Percentiles rank a stretch among this genome's conserved stretches.
Conservation (phyloP, 2,888 invertebrate genomes). For the Meloe dianella region DNA sequence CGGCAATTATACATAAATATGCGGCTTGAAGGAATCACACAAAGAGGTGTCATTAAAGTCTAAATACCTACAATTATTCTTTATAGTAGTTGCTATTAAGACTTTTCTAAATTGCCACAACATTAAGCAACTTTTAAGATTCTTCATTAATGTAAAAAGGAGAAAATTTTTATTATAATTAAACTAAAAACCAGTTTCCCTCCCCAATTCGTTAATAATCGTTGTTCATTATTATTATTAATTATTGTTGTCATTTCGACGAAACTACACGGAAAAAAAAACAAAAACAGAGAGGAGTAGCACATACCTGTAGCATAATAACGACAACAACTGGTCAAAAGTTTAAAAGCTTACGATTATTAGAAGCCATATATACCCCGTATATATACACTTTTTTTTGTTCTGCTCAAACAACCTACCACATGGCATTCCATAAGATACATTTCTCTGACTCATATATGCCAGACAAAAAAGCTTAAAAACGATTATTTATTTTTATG, state of each 20-base stretch:
- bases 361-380: constrained; percentile 15
- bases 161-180: neutral
- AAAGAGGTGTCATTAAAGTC: constrained; percentile 10
- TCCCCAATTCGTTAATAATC: neutral
- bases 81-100: neutral
- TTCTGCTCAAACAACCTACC: constrained; percentile 40
- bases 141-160: neutral
- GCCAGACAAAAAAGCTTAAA: constrained; percentile 37
- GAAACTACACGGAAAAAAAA: neutral
- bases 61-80: constrained; percentile 10
- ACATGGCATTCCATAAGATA: constrained; percentile 44
- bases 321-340: constrained; percentile 29
- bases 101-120: neutral
- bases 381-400: neutral
- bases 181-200: neutral
- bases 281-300: constrained; percentile 22
- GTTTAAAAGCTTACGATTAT: constrained; percentile 37
- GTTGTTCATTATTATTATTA: neutral
- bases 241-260: constrained; percentile 6
- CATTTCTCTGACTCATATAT: constrained; percentile 45
- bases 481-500: constrained; percentile 43
- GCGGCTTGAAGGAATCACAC: constrained; percentile 3
- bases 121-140: neutral
- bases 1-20: constrained; percentile 1
- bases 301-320: constrained; percentile 34